Conservation (phyloP, 2,888 invertebrate genomes). For the Chromoteleia sp. region DNA sequence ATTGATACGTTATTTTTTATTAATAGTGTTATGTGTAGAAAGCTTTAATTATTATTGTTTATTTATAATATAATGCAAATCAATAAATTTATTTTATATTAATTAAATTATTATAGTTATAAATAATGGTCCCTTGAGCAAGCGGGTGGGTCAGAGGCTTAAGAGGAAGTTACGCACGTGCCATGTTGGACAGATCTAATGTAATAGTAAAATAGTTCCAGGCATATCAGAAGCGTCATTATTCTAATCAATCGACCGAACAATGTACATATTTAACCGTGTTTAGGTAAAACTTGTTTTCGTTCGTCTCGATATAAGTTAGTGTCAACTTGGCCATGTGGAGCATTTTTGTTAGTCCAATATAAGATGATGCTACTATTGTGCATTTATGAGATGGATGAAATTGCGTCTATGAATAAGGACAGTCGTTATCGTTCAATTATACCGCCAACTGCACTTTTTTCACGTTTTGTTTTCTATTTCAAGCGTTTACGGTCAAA, state of each 20-base stretch:
- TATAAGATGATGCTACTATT: constrained; percentile 78
- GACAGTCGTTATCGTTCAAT: constrained; percentile 62
- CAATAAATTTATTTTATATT: no score
- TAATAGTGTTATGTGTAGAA: no score
- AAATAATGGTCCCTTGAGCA: no score
- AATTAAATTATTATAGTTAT: no score
- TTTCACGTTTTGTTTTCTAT: not conserved
- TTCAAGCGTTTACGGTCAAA: constrained; percentile 67
- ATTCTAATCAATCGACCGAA: constrained; percentile 56
- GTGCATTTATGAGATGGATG: constrained; percentile 82
- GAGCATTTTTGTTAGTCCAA: constrained; percentile 83
- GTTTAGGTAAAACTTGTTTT: constrained; percentile 28
- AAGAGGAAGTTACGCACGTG: constrained; percentile 81
- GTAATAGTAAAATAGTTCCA: constrained; percentile 78
- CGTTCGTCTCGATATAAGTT: constrained; percentile 76
- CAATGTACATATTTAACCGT: constrained; percentile 28
- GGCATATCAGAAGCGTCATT: constrained; percentile 81
- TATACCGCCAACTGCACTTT: constrained; percentile 18
- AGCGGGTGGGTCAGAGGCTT: no score
- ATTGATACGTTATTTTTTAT: no score
- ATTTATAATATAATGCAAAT: no score
- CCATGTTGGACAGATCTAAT: constrained; percentile 78
- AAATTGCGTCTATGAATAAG: constrained; percentile 79
- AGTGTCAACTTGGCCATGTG: constrained; percentile 85
- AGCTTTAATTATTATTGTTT: no score